Evolutionary conservation across 2,888 invertebrate species (phyloP).

Genomic region (Athrips mouffetella): DNA sequence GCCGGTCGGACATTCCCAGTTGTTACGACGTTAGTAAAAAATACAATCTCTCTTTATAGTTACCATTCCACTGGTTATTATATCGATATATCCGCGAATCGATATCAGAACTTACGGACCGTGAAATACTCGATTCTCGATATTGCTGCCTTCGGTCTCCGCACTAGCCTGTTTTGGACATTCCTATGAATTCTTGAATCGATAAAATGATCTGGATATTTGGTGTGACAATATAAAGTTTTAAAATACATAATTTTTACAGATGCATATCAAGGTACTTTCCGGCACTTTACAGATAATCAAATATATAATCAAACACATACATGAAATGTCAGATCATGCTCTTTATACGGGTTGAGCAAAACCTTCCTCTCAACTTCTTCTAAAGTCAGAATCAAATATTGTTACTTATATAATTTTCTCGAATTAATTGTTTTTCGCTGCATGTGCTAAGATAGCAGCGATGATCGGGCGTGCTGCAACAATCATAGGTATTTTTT

Average conservation of each 20-base stretch:
- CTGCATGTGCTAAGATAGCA: no score
- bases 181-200: conserved; percentile 26
- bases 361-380: no score
- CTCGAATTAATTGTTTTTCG: no score
- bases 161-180: conserved; percentile 42
- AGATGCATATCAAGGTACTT: no score
- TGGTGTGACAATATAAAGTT: neutral
- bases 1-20: conserved; percentile 74
- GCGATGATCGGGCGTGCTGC: no score
- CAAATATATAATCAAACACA: neutral
- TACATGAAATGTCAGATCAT: neutral
- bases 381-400: no score
- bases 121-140: conserved; percentile 70
- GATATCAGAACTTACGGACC: conserved; percentile 72
- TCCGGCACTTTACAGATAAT: neutral
- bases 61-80: conserved; percentile 77
- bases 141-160: conserved; percentile 54
- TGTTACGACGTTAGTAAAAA: conserved; percentile 78
- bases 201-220: neutral
- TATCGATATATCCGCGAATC: conserved; percentile 63
- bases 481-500: no score
- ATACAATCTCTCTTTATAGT: conserved; percentile 78
- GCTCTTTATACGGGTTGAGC: no score
- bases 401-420: no score
- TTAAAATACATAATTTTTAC: no score